phyloP scores from a whole-genome alignment of 2,888 invertebrate species.

The Dione vanillae region DNA sequence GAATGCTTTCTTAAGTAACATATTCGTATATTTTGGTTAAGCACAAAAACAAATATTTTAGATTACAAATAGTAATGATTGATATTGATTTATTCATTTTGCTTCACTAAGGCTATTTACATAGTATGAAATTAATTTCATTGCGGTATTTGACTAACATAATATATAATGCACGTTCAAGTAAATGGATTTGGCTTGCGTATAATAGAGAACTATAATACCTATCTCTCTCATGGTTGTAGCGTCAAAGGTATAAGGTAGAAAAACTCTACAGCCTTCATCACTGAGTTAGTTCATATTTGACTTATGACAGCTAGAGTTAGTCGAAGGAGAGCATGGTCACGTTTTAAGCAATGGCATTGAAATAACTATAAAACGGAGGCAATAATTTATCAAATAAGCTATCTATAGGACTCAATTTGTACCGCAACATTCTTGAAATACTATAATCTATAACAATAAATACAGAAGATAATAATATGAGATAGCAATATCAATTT shows the following conservation, averaged over 20 bases:
- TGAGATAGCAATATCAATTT: conserved; percentile 41
- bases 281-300: background rate
- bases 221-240: background rate
- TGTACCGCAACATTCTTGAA: too few species aligned
- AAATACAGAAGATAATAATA: conserved; percentile 25
- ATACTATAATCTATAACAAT: background rate
- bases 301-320: too few species aligned
- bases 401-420: too few species aligned
- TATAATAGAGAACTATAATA: background rate
- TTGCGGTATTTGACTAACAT: background rate
- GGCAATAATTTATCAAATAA: too few species aligned
- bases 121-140: background rate
- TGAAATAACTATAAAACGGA: too few species aligned
- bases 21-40: too few species aligned
- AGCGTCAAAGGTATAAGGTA: background rate
- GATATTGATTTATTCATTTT: background rate
- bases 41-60: too few species aligned
- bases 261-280: too few species aligned
- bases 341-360: too few species aligned
- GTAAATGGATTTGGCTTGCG: background rate
- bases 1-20: too few species aligned
- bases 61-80: background rate
- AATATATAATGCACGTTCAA: background rate
- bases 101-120: background rate
- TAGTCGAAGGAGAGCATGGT: too few species aligned